A percentile compares a stretch with the other conserved stretches of the same genome.
phyloP scores from a whole-genome alignment of 2,888 invertebrate genomes.

The Drosophila lacicola region DNA sequence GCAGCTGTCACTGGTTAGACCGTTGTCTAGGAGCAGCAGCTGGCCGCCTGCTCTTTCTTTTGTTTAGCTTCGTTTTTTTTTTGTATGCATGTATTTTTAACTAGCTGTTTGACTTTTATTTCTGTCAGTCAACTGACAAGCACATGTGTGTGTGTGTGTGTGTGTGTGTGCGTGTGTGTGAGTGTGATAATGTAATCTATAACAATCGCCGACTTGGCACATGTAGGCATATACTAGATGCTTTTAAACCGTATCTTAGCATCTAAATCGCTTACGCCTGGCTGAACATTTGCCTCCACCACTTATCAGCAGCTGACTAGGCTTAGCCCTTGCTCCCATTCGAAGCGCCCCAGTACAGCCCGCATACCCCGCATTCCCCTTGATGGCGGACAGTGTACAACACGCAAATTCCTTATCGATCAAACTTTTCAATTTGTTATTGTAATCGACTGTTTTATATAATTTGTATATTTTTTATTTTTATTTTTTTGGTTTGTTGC shows the following conservation, averaged over 20 bases:
- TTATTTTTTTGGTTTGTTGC: conserved; percentile 43
- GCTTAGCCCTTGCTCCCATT: conserved; percentile 47
- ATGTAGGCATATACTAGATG: conserved; percentile 22
- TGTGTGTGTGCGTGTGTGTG: conserved; percentile 2
- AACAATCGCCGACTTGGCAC: conserved; percentile 16
- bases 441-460: conserved; percentile 40
- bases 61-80: conserved; percentile 17
- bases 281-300: not conserved
- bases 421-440: conserved; percentile 68
- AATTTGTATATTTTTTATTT: not conserved
- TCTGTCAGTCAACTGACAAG: conserved; percentile 56
- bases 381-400: conserved; percentile 3
- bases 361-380: not conserved
- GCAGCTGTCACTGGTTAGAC: conserved; percentile 40
- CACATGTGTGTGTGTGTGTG: conserved; percentile 25
- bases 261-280: conserved; percentile 39
- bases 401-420: conserved; percentile 78
- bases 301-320: conserved; percentile 40
- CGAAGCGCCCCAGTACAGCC: not conserved
- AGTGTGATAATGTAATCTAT: conserved; percentile 50
- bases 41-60: conserved; percentile 20
- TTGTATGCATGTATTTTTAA: conserved; percentile 69
- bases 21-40: conserved; percentile 44
- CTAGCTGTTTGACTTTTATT: conserved; percentile 49
- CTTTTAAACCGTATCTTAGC: conserved; percentile 40